Percentiles rank a stretch among this genome's conserved stretches.
Evolutionary conservation across 2,888 invertebrate genomes (phyloP).

Genomic region (Heliconius hortense): DNA sequence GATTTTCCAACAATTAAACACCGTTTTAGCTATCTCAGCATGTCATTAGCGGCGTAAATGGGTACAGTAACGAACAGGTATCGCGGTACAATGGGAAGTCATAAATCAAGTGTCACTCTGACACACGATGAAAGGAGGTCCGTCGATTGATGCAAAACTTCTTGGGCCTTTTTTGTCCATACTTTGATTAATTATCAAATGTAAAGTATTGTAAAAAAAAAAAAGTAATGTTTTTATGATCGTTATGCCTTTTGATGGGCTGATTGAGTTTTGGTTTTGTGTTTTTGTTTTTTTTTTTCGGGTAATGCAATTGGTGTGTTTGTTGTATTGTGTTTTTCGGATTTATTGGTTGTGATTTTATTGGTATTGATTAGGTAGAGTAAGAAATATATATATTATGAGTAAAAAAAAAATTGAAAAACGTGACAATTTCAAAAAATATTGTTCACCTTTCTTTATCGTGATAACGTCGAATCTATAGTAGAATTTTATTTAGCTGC

Average conservation of each 20-base stretch:
- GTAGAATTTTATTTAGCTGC: too few species aligned
- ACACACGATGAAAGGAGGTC: conserved; percentile 75
- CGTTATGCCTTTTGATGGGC: conserved; percentile 39
- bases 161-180: conserved; percentile 61
- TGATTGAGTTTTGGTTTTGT: conserved; percentile 36
- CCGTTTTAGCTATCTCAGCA: conserved; percentile 71
- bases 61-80: conserved; percentile 74
- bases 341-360: neutral
- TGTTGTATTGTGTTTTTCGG: neutral
- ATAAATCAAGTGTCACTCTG: conserved; percentile 79
- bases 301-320: neutral
- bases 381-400: neutral
- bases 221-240: conserved; percentile 45
- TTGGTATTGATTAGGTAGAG: neutral
- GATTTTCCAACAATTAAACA: conserved; percentile 56
- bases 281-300: neutral
- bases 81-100: conserved; percentile 73
- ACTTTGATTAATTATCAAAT: conserved; percentile 70
- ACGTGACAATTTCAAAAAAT: too few species aligned
- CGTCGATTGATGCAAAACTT: conserved; percentile 78
- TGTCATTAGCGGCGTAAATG: conserved; percentile 77
- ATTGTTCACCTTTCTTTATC: too few species aligned
- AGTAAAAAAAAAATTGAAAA: neutral
- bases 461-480: too few species aligned
- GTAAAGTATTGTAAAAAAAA: conserved; percentile 32